Percentiles rank a stretch among this genome's conserved stretches.
These are phyloP conservation scores for Allacma fusca DNA, from an alignment of 2,888 invertebrate genomes.

Conservation along the genomic window DNA sequence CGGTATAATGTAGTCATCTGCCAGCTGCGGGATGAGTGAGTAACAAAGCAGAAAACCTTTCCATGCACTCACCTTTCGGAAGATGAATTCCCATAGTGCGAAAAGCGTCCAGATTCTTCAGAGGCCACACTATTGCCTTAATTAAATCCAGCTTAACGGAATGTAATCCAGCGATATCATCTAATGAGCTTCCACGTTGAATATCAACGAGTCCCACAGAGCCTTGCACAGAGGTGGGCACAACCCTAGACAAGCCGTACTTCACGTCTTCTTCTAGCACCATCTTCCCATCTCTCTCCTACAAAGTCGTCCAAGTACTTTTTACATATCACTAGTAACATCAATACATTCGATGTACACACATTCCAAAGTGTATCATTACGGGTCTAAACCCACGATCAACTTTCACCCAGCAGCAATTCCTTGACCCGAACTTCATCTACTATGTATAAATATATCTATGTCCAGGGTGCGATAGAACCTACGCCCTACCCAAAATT, in stretches of 20 bases:
- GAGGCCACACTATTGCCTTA: conserved; percentile 70
- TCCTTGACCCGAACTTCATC: too few species aligned
- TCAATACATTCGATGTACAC: not conserved
- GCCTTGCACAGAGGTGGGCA: conserved; percentile 66
- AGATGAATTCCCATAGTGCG: conserved; percentile 68
- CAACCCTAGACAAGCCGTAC: conserved; percentile 63
- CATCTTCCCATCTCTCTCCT: conserved; percentile 50
- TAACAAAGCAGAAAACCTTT: too few species aligned
- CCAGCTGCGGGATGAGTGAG: too few species aligned
- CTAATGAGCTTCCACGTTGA: conserved; percentile 64
- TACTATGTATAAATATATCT: too few species aligned
- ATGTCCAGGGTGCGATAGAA: too few species aligned
- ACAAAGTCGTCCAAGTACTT: not conserved
- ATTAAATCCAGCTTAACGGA: conserved; percentile 68
- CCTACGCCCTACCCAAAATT: too few species aligned
- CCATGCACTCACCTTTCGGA: conserved; percentile 68
- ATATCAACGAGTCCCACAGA: conserved; percentile 66
- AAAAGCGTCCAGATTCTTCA: conserved; percentile 69
- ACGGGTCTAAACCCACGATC: too few species aligned
- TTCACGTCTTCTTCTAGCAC: conserved; percentile 52
- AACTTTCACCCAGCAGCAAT: too few species aligned
- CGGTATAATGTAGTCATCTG: too few species aligned
- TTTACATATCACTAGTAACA: conserved; percentile 1
- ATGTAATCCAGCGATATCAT: conserved; percentile 69
- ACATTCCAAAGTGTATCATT: conserved; percentile 13